Evolutionary conservation across 2,888 invertebrate species (phyloP).

Genomic region (Autographa gamma): DNA sequence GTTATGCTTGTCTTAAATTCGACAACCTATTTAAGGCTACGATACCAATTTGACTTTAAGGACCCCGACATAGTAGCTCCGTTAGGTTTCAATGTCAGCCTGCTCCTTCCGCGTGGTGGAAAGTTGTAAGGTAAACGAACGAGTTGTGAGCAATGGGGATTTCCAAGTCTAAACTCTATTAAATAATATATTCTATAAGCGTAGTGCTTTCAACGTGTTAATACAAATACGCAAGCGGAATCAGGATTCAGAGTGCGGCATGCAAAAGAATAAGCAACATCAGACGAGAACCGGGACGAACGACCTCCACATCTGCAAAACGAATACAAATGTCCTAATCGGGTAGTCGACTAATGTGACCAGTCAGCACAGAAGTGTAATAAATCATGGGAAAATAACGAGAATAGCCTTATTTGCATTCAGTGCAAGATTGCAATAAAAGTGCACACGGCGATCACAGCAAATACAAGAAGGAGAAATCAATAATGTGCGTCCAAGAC

Average conservation of each 20-base stretch:
- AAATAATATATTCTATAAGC: conserved; percentile 68
- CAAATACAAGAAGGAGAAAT: conserved; percentile 43
- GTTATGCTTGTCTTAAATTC: conserved; percentile 60
- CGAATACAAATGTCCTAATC: conserved; percentile 83
- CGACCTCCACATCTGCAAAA: conserved; percentile 81
- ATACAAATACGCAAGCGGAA: conserved; percentile 79
- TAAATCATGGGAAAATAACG: conserved; percentile 71
- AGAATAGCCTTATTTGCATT: conserved; percentile 64
- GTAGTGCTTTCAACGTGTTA: conserved; percentile 80
- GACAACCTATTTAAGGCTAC: conserved; percentile 40
- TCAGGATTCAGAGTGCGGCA: conserved; percentile 74
- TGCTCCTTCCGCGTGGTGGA: conserved; percentile 25
- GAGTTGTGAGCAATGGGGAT: conserved; percentile 43
- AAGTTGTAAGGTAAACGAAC: conserved; percentile 39
- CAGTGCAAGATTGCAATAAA: conserved; percentile 64
- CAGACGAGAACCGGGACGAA: conserved; percentile 86
- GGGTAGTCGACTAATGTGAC: conserved; percentile 69
- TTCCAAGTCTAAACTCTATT: conserved; percentile 46
- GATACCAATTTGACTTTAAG: conserved; percentile 30
- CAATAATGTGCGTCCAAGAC: conserved; percentile 49
- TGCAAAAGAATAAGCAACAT: conserved; percentile 78
- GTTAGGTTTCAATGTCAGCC: conserved; percentile 27
- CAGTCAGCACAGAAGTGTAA: conserved; percentile 66
- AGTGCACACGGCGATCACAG: conserved; percentile 44
- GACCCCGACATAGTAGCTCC: conserved; percentile 19